A percentile compares a stretch with the other conserved stretches of the same genome.
Evolutionary conservation across 92 coral and sea anemone species (phyloP).

Genomic region (Pocillopora grandis): DNA sequence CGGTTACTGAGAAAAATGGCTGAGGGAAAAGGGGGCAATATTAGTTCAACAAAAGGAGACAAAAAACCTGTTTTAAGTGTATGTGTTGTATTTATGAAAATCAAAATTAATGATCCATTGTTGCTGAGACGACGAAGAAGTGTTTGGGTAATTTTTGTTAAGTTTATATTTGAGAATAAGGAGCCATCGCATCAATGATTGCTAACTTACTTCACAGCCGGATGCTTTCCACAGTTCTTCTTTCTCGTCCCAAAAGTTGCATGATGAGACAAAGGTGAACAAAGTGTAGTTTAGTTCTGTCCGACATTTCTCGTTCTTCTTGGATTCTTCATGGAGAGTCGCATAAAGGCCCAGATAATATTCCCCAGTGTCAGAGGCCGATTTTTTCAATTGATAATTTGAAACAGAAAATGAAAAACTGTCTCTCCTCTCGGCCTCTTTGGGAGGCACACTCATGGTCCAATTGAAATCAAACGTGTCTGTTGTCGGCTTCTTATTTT

Average conservation of each 20-base stretch:
- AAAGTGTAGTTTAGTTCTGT: slow-evolving; percentile 61
- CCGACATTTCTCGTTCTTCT: slow-evolving; percentile 27
- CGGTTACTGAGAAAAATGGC: too few relatives aligned
- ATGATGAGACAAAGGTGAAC: slow-evolving; percentile 51
- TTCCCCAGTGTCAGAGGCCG: neutral
- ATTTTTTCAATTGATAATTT: slow-evolving; percentile 58
- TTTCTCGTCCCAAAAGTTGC: slow-evolving; percentile 65
- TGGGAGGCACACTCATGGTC: slow-evolving; percentile 38
- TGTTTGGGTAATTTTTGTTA: too few relatives aligned
- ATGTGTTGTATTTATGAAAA: too few relatives aligned
- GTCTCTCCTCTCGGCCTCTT: slow-evolving; percentile 22
- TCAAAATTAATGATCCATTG: too few relatives aligned
- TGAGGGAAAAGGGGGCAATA: too few relatives aligned
- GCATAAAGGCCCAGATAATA: slow-evolving; percentile 19
- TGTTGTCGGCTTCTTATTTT: slow-evolving; percentile 48
- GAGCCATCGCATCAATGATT: too few relatives aligned
- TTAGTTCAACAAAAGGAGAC: too few relatives aligned
- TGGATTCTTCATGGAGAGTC: neutral
- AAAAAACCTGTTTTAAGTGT: too few relatives aligned
- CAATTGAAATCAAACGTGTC: slow-evolving; percentile 65
- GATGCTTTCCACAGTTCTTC: slow-evolving; percentile 61
- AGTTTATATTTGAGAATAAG: too few relatives aligned
- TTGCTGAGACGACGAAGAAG: too few relatives aligned
- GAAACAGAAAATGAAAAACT: slow-evolving; percentile 70
- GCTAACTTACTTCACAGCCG: slow-evolving; percentile 72